phyloP scores from a whole-genome alignment of 2,797 vertebrate genomes.

The Synanceia verrucosa region DNA sequence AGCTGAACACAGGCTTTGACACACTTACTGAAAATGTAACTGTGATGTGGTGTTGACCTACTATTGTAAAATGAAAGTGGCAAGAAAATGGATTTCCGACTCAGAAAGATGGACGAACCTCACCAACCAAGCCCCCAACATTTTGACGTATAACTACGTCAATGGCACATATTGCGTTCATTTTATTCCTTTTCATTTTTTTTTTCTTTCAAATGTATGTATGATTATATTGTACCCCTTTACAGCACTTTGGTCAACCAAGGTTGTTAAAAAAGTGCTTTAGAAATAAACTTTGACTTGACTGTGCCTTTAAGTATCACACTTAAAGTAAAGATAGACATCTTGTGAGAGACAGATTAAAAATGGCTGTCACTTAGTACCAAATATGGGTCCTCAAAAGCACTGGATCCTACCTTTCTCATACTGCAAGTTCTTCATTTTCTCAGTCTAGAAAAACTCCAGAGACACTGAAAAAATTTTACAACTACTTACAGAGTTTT shows the following conservation, averaged over 20 bases:
- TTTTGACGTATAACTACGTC: too few relatives aligned
- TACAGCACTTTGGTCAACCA: too few relatives aligned
- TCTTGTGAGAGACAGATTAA: neutral
- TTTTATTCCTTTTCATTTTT: too few relatives aligned
- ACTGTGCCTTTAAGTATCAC: neutral
- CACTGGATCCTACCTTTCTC: neutral
- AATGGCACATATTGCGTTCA: too few relatives aligned
- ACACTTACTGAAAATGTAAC: slow-evolving; percentile 26
- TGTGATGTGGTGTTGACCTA: slow-evolving; percentile 30
- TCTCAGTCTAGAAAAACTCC: neutral
- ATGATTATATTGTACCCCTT: too few relatives aligned
- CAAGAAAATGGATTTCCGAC: too few relatives aligned
- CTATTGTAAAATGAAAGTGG: slow-evolving; percentile 5
- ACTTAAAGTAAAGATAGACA: neutral
- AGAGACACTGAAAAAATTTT: neutral
- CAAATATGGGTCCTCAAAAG: neutral
- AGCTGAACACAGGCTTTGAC: slow-evolving; percentile 23
- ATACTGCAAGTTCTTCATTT: neutral
- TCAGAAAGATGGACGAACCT: too few relatives aligned
- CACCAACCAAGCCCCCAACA: too few relatives aligned
- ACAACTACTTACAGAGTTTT: neutral
- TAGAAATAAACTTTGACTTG: too few relatives aligned
- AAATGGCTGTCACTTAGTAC: neutral
- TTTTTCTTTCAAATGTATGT: too few relatives aligned
- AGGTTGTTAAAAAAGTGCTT: too few relatives aligned